Base-by-base conservation (phyloP, 2,888 invertebrate genomes). In the Synanthedon vespiformis region DNA sequence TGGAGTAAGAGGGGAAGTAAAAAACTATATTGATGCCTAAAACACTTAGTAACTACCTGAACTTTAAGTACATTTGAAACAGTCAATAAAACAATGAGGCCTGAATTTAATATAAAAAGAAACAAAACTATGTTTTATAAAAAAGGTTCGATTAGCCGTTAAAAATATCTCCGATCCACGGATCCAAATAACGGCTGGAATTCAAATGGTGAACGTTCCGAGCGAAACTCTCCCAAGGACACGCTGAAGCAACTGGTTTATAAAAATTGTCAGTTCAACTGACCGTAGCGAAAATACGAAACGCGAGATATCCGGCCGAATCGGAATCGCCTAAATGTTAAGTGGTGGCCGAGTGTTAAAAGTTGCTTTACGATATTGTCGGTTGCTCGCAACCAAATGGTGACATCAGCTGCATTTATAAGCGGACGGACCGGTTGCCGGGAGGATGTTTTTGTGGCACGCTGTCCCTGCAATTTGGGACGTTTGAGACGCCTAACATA, bases 391-490 rank as follows among this genome's bases (percentile, higher is more conserved):
- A 10, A 34, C 34, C 10, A 59, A 56, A 57, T 56, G 61, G 60
- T 72, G 71, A 71, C 66, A 68, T 70, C 69, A 70, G 59, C 56
- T 52, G 53, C 64, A 64, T 61, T 59, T 61, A 61, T 62, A 65
- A 61, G 59, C 59, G 57, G 59, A 55, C 27, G 47, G 58, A 70
- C 70, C 66, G 67, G 71, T 71, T 61, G 52, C 40, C 51, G 48
- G 53, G 52, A 44, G 53, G 49, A 54, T 51, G 49, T 61, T 60
- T 63, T 58, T 58, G 56, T 54, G 55, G 48, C 51, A 53, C 53
- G 50, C 52, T 44, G 11, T 44, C 44, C 13, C 44, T 44, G 44
- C 44, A 44, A 44, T 44, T 44, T 44, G 44, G 44, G 44, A 44
- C 44, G 44, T 13, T 34, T 44, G 14, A 44, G 13, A 44, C n/a